Conservation (phyloP, 2,888 invertebrate genomes). For the Mythimna lalbum region DNA sequence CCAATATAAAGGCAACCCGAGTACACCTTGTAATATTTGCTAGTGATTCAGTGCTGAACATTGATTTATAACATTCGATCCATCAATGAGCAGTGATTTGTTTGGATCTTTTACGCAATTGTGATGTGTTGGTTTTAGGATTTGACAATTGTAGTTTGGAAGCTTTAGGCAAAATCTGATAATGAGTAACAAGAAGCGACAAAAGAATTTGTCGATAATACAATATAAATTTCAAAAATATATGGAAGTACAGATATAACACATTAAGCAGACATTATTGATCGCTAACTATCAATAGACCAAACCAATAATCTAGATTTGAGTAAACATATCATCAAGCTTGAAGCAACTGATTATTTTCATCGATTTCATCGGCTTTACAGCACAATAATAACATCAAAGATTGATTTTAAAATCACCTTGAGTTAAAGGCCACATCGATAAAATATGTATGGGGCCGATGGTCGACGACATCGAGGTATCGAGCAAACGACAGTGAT, state of each 20-base stretch:
- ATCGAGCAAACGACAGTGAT: conserved; percentile 52
- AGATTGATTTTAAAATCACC: conserved; percentile 66
- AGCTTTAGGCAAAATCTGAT: not conserved
- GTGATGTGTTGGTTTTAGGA: conserved; percentile 13
- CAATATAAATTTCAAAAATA: not conserved
- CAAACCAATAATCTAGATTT: not conserved
- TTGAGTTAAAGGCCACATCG: conserved; percentile 70
- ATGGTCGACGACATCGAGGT: conserved; percentile 60
- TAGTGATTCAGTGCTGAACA: conserved; percentile 70
- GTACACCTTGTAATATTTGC: conserved; percentile 76
- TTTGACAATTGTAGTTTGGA: not conserved
- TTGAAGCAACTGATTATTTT: conserved; percentile 5
- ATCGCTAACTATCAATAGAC: not conserved
- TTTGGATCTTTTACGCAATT: conserved; percentile 17
- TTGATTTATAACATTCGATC: conserved; percentile 76
- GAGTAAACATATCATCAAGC: not conserved
- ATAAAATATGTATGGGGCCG: conserved; percentile 66
- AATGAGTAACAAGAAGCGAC: not conserved
- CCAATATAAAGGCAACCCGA: conserved; percentile 64
- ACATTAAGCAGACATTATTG: not conserved
- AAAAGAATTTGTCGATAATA: not conserved
- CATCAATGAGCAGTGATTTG: conserved; percentile 50
- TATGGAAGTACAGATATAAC: not conserved
- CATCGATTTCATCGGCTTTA: conserved; percentile 30
- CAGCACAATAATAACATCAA: conserved; percentile 34